phyloP scores from a whole-genome alignment of 1,140 invertebrate genomes.

The Euura lappo region DNA sequence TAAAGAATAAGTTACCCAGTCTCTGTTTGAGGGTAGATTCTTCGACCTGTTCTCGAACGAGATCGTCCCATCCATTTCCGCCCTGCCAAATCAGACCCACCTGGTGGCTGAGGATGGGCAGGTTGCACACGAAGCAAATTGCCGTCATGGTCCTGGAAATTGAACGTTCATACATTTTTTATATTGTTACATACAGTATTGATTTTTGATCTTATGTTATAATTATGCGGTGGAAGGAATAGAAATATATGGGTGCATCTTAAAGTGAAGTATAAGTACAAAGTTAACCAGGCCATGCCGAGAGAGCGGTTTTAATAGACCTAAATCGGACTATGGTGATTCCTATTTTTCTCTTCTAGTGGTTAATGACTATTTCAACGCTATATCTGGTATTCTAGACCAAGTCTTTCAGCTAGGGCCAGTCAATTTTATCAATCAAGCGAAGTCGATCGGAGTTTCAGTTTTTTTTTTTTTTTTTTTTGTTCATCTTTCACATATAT shows the following conservation, averaged over 20 bases:
- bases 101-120: slow-evolving; percentile 92
- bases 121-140: slow-evolving; percentile 94
- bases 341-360: slow-evolving; percentile 14
- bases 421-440: not conserved
- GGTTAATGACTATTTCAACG: not conserved
- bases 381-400: not conserved
- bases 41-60: slow-evolving; percentile 83
- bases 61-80: slow-evolving; percentile 91
- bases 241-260: slow-evolving; percentile 36
- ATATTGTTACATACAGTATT: not conserved
- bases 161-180: slow-evolving; percentile 16
- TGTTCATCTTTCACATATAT: not conserved
- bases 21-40: slow-evolving; percentile 82
- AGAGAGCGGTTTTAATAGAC: slow-evolving; percentile 40
- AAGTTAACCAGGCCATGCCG: slow-evolving; percentile 49
- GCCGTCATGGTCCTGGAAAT: slow-evolving; percentile 86
- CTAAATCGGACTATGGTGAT: slow-evolving; percentile 21
- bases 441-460: not conserved
- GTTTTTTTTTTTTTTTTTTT: not conserved
- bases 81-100: slow-evolving; percentile 91
- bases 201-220: not conserved
- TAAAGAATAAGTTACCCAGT: slow-evolving; percentile 58
- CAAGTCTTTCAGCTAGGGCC: not conserved
- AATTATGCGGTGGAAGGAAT: slow-evolving; percentile 1
- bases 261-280: slow-evolving; percentile 45